These are phyloP conservation scores for Portunus trituberculatus DNA, from an alignment of 1,140 invertebrate genomes.

Conservation along the genomic window DNA sequence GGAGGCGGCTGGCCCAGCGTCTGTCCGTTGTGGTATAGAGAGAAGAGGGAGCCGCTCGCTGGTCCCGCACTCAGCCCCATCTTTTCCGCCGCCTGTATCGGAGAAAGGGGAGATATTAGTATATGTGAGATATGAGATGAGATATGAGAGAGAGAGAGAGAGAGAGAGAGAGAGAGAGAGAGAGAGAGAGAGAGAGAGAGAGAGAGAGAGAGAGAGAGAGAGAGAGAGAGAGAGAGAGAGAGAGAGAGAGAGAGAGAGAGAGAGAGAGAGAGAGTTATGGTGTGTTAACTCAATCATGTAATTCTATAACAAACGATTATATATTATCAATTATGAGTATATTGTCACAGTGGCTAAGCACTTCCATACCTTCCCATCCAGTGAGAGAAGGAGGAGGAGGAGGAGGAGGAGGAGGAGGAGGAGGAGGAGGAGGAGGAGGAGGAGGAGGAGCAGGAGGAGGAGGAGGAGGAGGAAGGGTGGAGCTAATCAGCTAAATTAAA, in stretches of 20 bases:
- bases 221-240: too few relatives aligned
- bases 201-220: background rate
- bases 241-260: too few relatives aligned
- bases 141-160: background rate
- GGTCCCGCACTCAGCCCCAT: slow-evolving; percentile 88
- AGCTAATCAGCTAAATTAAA: too few relatives aligned
- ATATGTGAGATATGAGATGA: background rate
- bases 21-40: slow-evolving; percentile 95
- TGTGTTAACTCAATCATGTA: too few relatives aligned
- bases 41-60: slow-evolving; percentile 85
- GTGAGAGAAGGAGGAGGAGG: background rate
- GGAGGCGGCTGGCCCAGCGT: slow-evolving; percentile 94
- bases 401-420: background rate
- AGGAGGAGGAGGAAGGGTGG: background rate
- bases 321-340: too few relatives aligned
- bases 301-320: too few relatives aligned
- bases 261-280: too few relatives aligned
- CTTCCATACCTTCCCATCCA: too few relatives aligned
- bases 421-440: background rate
- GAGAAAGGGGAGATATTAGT: slow-evolving; percentile 48
- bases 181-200: background rate
- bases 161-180: background rate
- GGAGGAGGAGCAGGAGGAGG: background rate
- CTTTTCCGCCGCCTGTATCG: slow-evolving; percentile 91
- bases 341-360: too few relatives aligned